Evolutionary conservation across 1,140 invertebrate genomes (phyloP).

Genomic region (Temnothorax curvispinosus): DNA sequence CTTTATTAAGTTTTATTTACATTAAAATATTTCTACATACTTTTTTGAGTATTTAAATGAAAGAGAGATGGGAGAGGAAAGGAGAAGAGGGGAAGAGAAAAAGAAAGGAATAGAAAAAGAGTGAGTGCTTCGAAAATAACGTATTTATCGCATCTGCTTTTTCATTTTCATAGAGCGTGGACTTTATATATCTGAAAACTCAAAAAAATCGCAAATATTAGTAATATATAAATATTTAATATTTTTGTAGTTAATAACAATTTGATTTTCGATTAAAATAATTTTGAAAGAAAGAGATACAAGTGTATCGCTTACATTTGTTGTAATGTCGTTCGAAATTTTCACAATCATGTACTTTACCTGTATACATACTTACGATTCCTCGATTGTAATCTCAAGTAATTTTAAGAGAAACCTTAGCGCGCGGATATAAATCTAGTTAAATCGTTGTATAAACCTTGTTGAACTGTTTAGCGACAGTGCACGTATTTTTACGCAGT

Average conservation of each 20-base stretch:
- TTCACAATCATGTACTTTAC: constrained; percentile 62
- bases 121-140: constrained; percentile 20
- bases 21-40: constrained; percentile 40
- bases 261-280: neutral
- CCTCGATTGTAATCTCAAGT: constrained; percentile 50
- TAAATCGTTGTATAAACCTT: constrained; percentile 57
- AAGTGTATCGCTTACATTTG: neutral
- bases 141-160: constrained; percentile 27
- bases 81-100: neutral
- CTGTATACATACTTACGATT: constrained; percentile 69
- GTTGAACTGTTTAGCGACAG: constrained; percentile 64
- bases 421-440: constrained; percentile 68
- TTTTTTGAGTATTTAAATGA: neutral
- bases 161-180: constrained; percentile 41
- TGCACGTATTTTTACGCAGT: constrained; percentile 62
- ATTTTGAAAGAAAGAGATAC: constrained; percentile 18
- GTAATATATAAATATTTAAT: constrained; percentile 42
- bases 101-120: constrained; percentile 7
- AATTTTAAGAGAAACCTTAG: constrained; percentile 71
- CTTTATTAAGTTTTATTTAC: constrained; percentile 29
- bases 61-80: neutral
- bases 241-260: neutral
- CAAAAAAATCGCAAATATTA: constrained; percentile 67
- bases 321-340: neutral
- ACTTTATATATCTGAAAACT: constrained; percentile 76